phyloP scores from a whole-genome alignment of 2,113 vertebrate genomes.

The Plotosus lineatus region DNA sequence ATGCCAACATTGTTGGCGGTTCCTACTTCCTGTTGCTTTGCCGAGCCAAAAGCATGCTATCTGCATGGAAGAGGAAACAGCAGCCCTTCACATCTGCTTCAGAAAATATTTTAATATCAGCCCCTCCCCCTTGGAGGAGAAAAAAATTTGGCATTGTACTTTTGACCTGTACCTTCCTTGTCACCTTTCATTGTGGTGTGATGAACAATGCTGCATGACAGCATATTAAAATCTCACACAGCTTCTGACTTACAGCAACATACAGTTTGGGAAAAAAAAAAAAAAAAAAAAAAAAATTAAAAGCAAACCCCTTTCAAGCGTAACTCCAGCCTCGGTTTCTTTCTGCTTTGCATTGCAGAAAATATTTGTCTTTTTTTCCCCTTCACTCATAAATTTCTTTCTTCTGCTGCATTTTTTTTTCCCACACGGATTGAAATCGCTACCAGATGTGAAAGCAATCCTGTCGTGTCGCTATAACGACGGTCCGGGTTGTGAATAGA shows the following conservation, averaged over 20 bases:
- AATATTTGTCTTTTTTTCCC: constrained; percentile 84
- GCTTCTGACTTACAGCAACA: constrained; percentile 13
- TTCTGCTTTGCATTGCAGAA: constrained; percentile 90
- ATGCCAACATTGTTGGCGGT: neutral
- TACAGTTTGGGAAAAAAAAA: constrained; percentile 26
- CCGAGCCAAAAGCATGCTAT: neutral
- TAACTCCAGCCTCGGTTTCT: constrained; percentile 73
- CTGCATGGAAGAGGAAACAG: neutral
- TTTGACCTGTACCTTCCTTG: neutral
- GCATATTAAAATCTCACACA: constrained; percentile 6
- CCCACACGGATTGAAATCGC: constrained; percentile 79
- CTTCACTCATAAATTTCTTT: constrained; percentile 83
- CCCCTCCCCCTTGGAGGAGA: no score
- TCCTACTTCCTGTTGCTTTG: neutral
- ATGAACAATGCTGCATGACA: neutral
- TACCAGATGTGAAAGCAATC: constrained; percentile 92
- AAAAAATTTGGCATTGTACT: neutral
- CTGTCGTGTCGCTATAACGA: constrained; percentile 75
- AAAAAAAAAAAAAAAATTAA: neutral
- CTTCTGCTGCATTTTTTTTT: constrained; percentile 61
- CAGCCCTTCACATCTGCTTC: neutral
- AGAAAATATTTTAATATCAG: neutral
- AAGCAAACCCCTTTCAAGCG: constrained; percentile 58
- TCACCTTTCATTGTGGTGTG: neutral
- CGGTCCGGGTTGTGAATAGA: constrained; percentile 67